A percentile compares a stretch with the other conserved stretches of the same genome.
Conservation (phyloP, 2,797 vertebrate genomes). For the Neolamprologus multifasciatus region DNA sequence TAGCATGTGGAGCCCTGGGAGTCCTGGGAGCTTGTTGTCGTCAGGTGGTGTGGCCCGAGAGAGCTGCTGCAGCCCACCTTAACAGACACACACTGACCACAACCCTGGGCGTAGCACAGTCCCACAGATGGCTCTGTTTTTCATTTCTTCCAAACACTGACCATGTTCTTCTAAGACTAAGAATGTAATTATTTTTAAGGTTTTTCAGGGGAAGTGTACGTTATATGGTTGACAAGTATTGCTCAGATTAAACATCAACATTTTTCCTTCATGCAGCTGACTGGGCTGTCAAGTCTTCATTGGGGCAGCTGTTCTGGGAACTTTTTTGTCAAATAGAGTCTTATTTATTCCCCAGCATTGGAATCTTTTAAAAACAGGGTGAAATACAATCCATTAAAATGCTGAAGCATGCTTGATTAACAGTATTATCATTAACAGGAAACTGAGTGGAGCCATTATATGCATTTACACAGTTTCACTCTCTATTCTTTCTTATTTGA, state of each 20-base stretch:
- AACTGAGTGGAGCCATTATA: background rate
- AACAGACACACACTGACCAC: background rate
- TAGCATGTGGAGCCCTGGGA: background rate
- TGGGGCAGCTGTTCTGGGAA: background rate
- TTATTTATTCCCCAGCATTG: background rate
- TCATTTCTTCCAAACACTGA: background rate
- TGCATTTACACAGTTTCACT: background rate
- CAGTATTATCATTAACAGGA: background rate
- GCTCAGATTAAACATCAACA: background rate
- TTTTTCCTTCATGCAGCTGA: background rate
- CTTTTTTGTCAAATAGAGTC: background rate
- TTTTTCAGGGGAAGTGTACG: background rate
- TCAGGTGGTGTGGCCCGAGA: background rate
- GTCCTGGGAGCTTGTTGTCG: background rate
- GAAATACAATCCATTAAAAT: background rate
- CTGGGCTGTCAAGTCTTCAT: background rate
- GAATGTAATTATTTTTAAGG: background rate
- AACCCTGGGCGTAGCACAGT: background rate
- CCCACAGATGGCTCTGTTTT: background rate
- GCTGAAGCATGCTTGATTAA: background rate
- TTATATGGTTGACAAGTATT: background rate
- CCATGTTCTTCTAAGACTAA: background rate
- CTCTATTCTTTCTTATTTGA: background rate
- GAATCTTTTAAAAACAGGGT: background rate
- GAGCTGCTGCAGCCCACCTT: background rate